Base-by-base conservation (phyloP, 2,113 vertebrate genomes). In the Porphyrio hochstetteri region DNA sequence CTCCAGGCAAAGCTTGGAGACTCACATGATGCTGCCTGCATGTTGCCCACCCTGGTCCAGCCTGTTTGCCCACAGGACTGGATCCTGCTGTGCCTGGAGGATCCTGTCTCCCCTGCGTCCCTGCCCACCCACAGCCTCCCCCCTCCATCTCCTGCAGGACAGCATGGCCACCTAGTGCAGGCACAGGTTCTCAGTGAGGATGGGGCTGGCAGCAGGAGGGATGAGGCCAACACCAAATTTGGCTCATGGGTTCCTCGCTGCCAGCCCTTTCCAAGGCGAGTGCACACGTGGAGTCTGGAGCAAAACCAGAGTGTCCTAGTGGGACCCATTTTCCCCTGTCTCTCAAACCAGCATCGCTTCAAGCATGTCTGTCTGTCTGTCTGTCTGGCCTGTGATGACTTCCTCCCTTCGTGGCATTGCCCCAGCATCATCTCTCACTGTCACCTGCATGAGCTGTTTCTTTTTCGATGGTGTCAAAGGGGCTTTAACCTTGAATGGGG, bases 361-460 rank as follows among this genome's bases (percentile, higher is more conserved):
- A 3, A 63, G 27, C 52, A 42, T 76, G 12, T n/a, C n/a, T 89
- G 70, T 92, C 31, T 64, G 33, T 33, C 46, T 55, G 53, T 31
- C 55, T 95, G 59, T 64, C 68, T 75, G 31, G 42, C 24, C 70
- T 48, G 53, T 27, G 61, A 5, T 21, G 52, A 6, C 63, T 44
- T 10, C 69, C 52, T 87, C 65, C 52, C 91, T 16, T 38, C 2
- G 2, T 3, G 2, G 71, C 80, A 83, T 82, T 25, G 2, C 60
- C 63, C 55, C 75, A 42, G 68, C 81, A 53, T 52, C 31, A 2
- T 68, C 59, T 21, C 60, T 70, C 68, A 33, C 42, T 38, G 15
- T 78, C 9, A 5, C 82, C 84, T 87, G 92, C 94, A 93, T 93
- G 95, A 89, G 36, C 81, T 74, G 12, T 88, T 94, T 75, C 81